Evolutionary conservation across 2,797 vertebrate genomes (phyloP), one percentile per base, ranked within the genome.

Genomic region (Pseudochirops corinnae): DNA sequence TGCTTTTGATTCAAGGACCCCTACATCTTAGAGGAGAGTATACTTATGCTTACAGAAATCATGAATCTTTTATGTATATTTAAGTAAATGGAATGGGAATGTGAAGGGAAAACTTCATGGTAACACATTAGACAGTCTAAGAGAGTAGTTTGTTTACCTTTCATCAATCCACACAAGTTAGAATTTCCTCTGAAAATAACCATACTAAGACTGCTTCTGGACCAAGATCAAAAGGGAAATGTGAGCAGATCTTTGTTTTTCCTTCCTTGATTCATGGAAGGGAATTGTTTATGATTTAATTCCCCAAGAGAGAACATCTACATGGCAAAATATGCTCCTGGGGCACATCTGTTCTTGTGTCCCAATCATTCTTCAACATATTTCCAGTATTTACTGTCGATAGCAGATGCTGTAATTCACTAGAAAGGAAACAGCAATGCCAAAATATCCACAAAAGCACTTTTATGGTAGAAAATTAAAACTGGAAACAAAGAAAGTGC

Each of bases 131-230:
- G 91, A 96, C 96, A 93, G 96, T 91, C 92, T 94, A 93, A 46
- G 56, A 56, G 26, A 87, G 53, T 56, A 95, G 97, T 97, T 96
- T 55, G 55, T 55, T 55, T 97, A 95, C 92, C 97, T 97, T 97
- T 97, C 95, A 97, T 96, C 96, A 97, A 97, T 97, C 96, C 92
- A 96, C 91, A 96, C 82, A 96, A 97, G 97, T 96, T 93, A 96
- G 74, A 97, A 97, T 96, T 95, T 93, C 94, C 95, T 94, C 96
- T 93, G 96, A 98, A 98, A 96, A 96, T 94, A 96, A 96, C 96
- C 96, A 97, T 94, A 93, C 93, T 95, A 96, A 97, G 96, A 92
- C 95, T 87, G 39, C 39, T 87, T 87, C 39, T 82, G 74, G 74
- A 96, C 96, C 96, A 93, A 94, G n/a, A 91, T 92, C 93, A 97